Percentiles rank a stretch among this genome's conserved stretches.
Evolutionary conservation across 2,113 vertebrate genomes (phyloP).

Genomic region (Ascaphus truei): DNA sequence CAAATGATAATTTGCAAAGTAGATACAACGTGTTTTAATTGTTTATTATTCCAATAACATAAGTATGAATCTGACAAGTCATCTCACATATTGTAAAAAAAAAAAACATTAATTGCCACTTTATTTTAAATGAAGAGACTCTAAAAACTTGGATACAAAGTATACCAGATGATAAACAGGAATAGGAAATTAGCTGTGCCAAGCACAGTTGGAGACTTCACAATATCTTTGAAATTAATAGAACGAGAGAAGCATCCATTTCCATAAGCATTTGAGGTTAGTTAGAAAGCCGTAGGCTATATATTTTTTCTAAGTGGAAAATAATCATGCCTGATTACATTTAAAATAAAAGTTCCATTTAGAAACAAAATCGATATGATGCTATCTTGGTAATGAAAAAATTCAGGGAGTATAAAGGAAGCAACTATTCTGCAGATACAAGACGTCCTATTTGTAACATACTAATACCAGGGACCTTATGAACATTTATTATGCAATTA

Average conservation of each 20-base stretch:
- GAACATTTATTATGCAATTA: no score
- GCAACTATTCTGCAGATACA: no score
- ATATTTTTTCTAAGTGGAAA: background rate
- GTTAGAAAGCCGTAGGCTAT: background rate
- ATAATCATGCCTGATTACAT: background rate
- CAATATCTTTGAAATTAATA: conserved; percentile 6
- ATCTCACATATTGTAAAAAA: no score
- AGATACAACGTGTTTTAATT: no score
- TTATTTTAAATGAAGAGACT: background rate
- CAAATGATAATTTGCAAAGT: no score
- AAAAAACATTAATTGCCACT: no score
- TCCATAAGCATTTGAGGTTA: background rate
- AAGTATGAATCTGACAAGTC: no score
- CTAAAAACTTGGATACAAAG: background rate
- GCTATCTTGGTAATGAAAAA: background rate
- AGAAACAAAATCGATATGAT: background rate
- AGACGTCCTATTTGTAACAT: no score
- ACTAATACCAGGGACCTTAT: no score
- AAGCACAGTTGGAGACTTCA: conserved; percentile 5
- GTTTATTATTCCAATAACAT: no score
- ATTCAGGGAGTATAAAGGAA: no score
- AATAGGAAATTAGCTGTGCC: background rate
- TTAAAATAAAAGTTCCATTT: background rate
- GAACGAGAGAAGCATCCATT: background rate
- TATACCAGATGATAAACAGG: conserved; percentile 8